Base-by-base conservation (phyloP, 2,888 invertebrate genomes). In the Folsomia manolachei region DNA sequence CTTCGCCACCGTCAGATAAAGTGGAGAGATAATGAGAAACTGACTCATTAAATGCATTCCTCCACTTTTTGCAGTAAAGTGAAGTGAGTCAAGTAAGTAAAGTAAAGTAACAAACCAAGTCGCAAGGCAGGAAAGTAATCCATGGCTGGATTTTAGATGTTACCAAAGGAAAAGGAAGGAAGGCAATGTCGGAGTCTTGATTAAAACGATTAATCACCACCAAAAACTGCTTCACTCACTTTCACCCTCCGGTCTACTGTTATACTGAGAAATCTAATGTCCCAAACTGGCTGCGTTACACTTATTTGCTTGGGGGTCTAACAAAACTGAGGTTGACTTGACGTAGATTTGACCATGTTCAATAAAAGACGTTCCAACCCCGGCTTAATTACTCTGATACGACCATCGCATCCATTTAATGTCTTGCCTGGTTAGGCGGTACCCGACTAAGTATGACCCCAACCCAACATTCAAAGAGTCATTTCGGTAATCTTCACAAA, bases 151-250 rank as follows among this genome's bases (percentile, higher is more conserved):
- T n/a, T n/a, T n/a, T n/a, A n/a, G n/a, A n/a, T n/a, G n/a, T n/a
- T n/a, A n/a, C n/a, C n/a, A n/a, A n/a, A n/a, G n/a, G n/a, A n/a
- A n/a, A n/a, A n/a, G n/a, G n/a, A 39, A 39, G 14, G 39, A 39
- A 39, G 39, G 39, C 39, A 39, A 14, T 39, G 39, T 39, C 39
- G 39, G 39, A 39, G 39, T 39, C 39, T 66, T 66, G 65, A 66
- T 66, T 66, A 66, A 66, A 66, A 66, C 65, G 27, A 66, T 66
- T 66, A 66, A 66, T 66, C 65, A 66, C 56, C 21, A 39, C 39
- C 39, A 14, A 39, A 39, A 39, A 39, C 39, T 39, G 39, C 19
- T 56, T 19, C 19, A 18, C 21, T 56, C 19, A 19, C 56, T 21
- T 56, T 56, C 19, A 56, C 56, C 21, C 56, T 56, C 56, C 19